These are phyloP conservation scores for Apoderus coryli DNA, from an alignment of 2,888 invertebrate species.

Conservation along the genomic window DNA sequence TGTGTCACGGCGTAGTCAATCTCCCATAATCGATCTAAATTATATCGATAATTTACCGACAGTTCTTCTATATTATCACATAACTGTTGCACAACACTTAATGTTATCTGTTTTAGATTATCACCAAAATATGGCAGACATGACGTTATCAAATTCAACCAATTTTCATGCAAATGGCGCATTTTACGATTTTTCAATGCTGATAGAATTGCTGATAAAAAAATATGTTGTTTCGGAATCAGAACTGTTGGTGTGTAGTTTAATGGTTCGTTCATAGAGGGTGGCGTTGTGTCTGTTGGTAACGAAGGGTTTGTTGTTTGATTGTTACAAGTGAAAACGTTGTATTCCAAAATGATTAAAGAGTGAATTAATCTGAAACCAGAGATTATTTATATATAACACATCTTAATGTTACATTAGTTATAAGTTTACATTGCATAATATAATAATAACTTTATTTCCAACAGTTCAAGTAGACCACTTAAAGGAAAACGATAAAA, in stretches of 20 bases:
- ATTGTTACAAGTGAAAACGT: conserved; percentile 34
- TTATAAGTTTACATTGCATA: no score
- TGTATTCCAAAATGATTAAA: conserved; percentile 60
- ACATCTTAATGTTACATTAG: no score
- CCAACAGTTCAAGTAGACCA: no score
- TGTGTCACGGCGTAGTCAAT: conserved; percentile 68
- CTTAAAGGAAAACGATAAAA: no score
- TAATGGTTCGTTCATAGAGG: conserved; percentile 32
- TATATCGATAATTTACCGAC: conserved; percentile 31
- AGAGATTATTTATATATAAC: no score
- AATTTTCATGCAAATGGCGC: conserved; percentile 63
- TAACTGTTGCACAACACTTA: conserved; percentile 64
- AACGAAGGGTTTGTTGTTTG: conserved; percentile 16
- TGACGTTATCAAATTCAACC: conserved; percentile 68
- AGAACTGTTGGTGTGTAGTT: conserved; percentile 48
- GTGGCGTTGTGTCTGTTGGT: conserved; percentile 21
- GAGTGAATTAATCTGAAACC: conserved; percentile 48
- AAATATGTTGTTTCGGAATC: conserved; percentile 70
- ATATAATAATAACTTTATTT: no score
- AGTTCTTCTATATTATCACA: conserved; percentile 57
- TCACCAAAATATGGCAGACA: conserved; percentile 67
- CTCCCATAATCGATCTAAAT: conserved; percentile 41
- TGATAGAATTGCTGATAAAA: conserved; percentile 61
- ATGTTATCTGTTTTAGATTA: conserved; percentile 60
- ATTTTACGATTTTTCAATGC: conserved; percentile 58